Evolutionary conservation across 2,888 invertebrate species (phyloP), one percentile per base, ranked within the genome.

Genomic region (Prosapia bicincta): DNA sequence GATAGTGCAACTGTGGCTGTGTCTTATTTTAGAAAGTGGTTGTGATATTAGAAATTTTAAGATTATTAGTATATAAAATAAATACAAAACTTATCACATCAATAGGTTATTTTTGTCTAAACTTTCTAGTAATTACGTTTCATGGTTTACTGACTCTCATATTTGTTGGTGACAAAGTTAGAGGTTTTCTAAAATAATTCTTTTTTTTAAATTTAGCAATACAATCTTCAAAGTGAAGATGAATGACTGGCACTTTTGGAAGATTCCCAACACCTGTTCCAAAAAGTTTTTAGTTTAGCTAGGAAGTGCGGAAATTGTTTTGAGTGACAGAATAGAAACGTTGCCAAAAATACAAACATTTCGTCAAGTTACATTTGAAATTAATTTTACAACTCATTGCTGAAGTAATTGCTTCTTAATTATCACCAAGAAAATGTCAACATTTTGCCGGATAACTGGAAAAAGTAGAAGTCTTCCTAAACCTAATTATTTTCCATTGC

Each of bases 401-500:
- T n/a, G n/a, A n/a, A n/a, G n/a, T n/a, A n/a, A n/a, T n/a, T n/a
- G n/a, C n/a, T n/a, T n/a, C n/a, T n/a, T n/a, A n/a, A n/a, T n/a
- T n/a, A n/a, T n/a, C 38, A 15, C 2, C 13, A 28, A 7, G 66
- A 73, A 69, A 25, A 82, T 82, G 82, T 80, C 82, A 5, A 79
- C 92, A 83, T 92, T 90, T 85, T 94, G 94, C 85, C 90, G 93
- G 84, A 93, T 94, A 81, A 94, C 94, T 77, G 92, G 93, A 82
- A 90, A 90, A 84, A 92, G 93, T 85, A 89, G 92, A 81, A 91
- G 92, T 82, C 89, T 94, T 82, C 94, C 93, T 72, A 91, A 93
- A 83, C 93, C 93, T 73, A 93, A 94, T 85, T 94, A 93, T 84
- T 92, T 94, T 83, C 94, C 94, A 24, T 87, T 94, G 72, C 87